These are phyloP conservation scores for Nylanderia fulva DNA, from an alignment of 1,140 invertebrate species.

Conservation along the genomic window DNA sequence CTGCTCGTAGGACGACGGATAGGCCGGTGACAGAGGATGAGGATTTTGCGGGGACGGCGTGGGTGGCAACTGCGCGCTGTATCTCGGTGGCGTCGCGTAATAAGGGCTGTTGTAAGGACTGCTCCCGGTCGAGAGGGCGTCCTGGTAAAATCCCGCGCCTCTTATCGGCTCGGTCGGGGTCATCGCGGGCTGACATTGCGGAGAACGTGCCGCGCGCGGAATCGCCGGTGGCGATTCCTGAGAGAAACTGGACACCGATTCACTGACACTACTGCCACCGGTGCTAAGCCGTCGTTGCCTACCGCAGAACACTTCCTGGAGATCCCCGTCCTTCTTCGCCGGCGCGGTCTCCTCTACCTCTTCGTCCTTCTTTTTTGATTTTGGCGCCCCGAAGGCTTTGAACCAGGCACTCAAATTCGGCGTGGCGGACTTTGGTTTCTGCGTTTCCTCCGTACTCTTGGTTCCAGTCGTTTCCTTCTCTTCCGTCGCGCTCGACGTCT, in stretches of 20 bases:
- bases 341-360: constrained; percentile 74
- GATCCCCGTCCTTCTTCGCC: constrained; percentile 78
- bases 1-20: constrained; percentile 82
- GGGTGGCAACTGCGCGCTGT: constrained; percentile 83
- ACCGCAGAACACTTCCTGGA: constrained; percentile 73
- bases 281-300: constrained; percentile 83
- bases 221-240: constrained; percentile 82
- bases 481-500: constrained; percentile 62
- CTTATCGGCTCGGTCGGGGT: constrained; percentile 78
- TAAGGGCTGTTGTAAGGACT: constrained; percentile 85
- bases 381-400: constrained; percentile 95
- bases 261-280: constrained; percentile 84
- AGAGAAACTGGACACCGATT: constrained; percentile 84
- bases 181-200: constrained; percentile 79
- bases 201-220: constrained; percentile 78
- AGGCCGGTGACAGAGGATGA: constrained; percentile 82
- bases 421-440: constrained; percentile 87
- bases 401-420: constrained; percentile 96
- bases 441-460: constrained; percentile 74
- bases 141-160: constrained; percentile 84
- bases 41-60: constrained; percentile 83
- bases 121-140: constrained; percentile 82
- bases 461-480: constrained; percentile 77
- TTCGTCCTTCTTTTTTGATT: constrained; percentile 85
- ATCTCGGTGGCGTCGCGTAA: constrained; percentile 83